Percentiles rank a stretch among this genome's conserved stretches.
phyloP scores from a whole-genome alignment of 2,888 invertebrate genomes.

The Syritta pipiens region DNA sequence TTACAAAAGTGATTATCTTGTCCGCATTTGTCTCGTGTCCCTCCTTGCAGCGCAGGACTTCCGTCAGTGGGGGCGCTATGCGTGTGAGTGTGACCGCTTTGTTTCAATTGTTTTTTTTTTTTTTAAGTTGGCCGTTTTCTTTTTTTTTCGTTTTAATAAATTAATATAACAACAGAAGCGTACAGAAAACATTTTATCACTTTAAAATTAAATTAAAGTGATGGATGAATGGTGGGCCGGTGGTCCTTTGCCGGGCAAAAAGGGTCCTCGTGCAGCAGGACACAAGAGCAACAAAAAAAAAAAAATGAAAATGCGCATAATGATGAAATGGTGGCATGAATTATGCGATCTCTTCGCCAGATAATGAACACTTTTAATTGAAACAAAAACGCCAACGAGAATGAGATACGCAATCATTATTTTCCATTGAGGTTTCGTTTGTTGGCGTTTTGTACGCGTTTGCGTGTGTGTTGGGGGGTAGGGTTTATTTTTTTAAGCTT shows the following conservation, averaged over 20 bases:
- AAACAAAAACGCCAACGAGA: slow-evolving; percentile 50
- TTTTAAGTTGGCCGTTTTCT: background rate
- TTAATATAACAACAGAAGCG: slow-evolving; percentile 50
- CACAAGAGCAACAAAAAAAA: background rate
- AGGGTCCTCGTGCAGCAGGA: background rate
- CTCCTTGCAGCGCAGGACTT: slow-evolving; percentile 34
- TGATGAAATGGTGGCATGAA: slow-evolving; percentile 60
- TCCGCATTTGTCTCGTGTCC: slow-evolving; percentile 66
- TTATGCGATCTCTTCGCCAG: slow-evolving; percentile 53
- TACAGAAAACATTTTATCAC: slow-evolving; percentile 57
- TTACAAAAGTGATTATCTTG: slow-evolving; percentile 67
- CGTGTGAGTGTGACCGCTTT: background rate
- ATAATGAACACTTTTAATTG: slow-evolving; percentile 68
- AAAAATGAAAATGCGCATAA: slow-evolving; percentile 30
- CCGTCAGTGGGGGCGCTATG: slow-evolving; percentile 29
- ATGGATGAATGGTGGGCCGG: slow-evolving; percentile 42
- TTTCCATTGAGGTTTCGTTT: slow-evolving; percentile 22
- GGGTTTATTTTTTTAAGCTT: background rate
- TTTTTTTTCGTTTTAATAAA: slow-evolving; percentile 23
- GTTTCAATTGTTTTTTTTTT: slow-evolving; percentile 31
- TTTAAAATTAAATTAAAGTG: slow-evolving; percentile 67
- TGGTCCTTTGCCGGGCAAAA: too few species aligned
- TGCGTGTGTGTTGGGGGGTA: background rate
- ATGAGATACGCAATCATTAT: slow-evolving; percentile 53
- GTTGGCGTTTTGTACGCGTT: slow-evolving; percentile 36